Conservation (phyloP, 2,113 vertebrate species). For the Cebus imitator region DNA sequence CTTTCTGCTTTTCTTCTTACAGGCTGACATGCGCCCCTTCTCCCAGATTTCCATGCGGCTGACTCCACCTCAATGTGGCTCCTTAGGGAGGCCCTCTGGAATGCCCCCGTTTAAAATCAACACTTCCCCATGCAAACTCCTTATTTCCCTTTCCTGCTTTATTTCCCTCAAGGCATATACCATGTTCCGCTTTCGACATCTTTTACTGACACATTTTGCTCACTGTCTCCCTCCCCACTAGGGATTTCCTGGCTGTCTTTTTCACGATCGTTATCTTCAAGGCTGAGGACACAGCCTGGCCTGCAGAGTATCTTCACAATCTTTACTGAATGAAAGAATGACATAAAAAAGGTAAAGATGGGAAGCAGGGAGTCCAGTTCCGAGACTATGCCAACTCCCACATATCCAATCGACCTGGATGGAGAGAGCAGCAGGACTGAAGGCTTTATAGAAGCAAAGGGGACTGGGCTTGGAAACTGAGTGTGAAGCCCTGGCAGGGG, state of each 20-base stretch:
- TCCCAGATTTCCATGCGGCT: background rate
- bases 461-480: too few relatives aligned
- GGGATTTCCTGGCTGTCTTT: background rate
- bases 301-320: background rate
- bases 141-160: background rate
- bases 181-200: background rate
- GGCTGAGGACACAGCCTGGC: background rate
- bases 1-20: background rate
- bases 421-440: rapidly evolving
- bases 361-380: background rate
- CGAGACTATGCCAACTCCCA: background rate
- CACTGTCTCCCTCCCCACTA: background rate
- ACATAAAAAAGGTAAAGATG: background rate
- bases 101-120: background rate
- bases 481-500: background rate
- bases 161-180: rapidly evolving
- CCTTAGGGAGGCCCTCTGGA: background rate
- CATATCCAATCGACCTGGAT: background rate
- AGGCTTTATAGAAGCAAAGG: background rate
- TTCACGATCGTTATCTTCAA: background rate
- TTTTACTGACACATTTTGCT: background rate
- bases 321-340: background rate
- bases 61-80: background rate
- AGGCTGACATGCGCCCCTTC: too few relatives aligned
- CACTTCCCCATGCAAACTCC: too few relatives aligned